These are phyloP conservation scores for Megalops atlanticus DNA, from an alignment of 2,113 vertebrate genomes.

Conservation along the genomic window DNA sequence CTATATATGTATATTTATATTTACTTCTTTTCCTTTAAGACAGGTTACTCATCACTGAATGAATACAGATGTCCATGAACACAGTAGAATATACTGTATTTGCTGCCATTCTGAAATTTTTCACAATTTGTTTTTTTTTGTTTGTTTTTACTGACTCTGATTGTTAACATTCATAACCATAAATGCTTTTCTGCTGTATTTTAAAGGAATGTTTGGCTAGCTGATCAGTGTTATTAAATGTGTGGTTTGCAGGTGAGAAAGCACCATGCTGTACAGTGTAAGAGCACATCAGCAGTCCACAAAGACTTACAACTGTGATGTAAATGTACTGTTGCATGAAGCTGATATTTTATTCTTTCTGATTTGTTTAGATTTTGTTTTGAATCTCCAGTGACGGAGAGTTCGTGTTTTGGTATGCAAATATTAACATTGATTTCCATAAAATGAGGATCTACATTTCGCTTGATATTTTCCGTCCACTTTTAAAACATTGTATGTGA, in stretches of 20 bases:
- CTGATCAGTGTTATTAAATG: neutral
- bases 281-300: neutral
- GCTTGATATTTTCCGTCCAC: neutral
- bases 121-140: too few species aligned
- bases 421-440: neutral
- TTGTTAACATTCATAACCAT: neutral
- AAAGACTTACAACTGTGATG: neutral
- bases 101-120: too few species aligned
- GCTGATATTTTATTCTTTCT: neutral
- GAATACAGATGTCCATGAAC: too few species aligned
- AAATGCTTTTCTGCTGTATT: neutral
- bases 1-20: too few species aligned
- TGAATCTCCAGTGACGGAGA: neutral
- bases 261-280: neutral
- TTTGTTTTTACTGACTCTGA: too few species aligned
- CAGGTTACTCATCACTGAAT: too few species aligned
- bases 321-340: neutral
- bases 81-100: too few species aligned
- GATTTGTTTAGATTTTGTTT: neutral
- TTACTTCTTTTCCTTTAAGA: too few species aligned
- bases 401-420: neutral
- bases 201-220: neutral
- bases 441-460: neutral
- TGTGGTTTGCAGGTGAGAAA: neutral
- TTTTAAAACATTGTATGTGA: neutral